Percentiles rank a stretch among this genome's conserved stretches.
Conservation (phyloP, 2,888 invertebrate genomes). For the Epirrita christyi region DNA sequence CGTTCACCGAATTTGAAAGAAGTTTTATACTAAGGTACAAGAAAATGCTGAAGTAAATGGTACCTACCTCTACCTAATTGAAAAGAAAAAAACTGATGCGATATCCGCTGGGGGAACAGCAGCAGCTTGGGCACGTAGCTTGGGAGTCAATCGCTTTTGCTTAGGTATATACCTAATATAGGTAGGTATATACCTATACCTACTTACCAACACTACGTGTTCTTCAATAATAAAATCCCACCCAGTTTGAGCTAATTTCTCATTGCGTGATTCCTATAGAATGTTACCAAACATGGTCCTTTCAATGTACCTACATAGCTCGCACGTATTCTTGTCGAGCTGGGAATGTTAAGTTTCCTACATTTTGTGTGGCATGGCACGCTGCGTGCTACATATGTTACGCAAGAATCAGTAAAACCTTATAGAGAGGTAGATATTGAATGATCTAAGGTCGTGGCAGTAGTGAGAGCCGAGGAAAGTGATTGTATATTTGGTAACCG, state of each 20-base stretch:
- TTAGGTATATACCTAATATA: too few species aligned
- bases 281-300: constrained; percentile 28
- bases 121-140: too few species aligned
- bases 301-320: constrained; percentile 29
- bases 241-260: constrained; percentile 31
- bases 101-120: too few species aligned
- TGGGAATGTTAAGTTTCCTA: constrained; percentile 23
- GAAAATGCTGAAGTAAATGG: too few species aligned
- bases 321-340: constrained; percentile 27
- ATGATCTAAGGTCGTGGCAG: constrained; percentile 34
- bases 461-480: constrained; percentile 79
- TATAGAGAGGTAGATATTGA: constrained; percentile 21
- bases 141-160: too few species aligned
- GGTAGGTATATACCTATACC: too few species aligned
- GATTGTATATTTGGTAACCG: constrained; percentile 74
- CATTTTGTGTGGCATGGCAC: constrained; percentile 14
- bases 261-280: constrained; percentile 32
- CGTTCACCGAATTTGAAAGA: too few species aligned
- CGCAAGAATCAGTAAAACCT: constrained; percentile 25
- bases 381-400: constrained; percentile 26
- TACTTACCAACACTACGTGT: too few species aligned
- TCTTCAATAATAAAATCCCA: neutral
- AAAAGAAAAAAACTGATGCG: too few species aligned
- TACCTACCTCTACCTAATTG: too few species aligned
- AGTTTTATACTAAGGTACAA: too few species aligned